Percentiles rank a stretch among this genome's conserved stretches.
phyloP scores from a whole-genome alignment of 1,140 invertebrate species.

The Laodelphax striatellus region DNA sequence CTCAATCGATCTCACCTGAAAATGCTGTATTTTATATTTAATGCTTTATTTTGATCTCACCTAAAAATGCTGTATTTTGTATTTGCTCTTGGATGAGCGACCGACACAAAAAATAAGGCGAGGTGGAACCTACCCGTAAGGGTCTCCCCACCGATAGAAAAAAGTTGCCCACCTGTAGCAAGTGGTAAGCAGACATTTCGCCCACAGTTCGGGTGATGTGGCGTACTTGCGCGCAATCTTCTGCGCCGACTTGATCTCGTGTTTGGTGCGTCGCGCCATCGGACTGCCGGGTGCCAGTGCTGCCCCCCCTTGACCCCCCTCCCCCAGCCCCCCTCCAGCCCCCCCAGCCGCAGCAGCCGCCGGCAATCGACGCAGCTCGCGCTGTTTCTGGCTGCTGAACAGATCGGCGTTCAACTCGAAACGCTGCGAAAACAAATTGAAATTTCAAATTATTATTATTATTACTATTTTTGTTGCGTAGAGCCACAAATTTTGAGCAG shows the following conservation, averaged over 20 bases:
- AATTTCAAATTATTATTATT: too few relatives aligned
- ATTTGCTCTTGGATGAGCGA: too few relatives aligned
- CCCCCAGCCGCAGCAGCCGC: constrained; percentile 22
- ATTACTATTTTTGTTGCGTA: too few relatives aligned
- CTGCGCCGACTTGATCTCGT: constrained; percentile 86
- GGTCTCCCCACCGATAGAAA: too few relatives aligned
- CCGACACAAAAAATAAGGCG: too few relatives aligned
- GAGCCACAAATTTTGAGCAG: too few relatives aligned
- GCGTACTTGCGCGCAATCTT: constrained; percentile 69
- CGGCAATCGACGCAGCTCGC: neutral
- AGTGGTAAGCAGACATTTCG: constrained; percentile 75
- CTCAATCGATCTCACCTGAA: too few relatives aligned
- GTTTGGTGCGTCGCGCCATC: constrained; percentile 83
- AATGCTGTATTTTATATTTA: too few relatives aligned
- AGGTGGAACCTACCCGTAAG: too few relatives aligned
- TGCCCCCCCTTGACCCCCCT: constrained; percentile 21
- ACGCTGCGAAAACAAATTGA: constrained; percentile 30
- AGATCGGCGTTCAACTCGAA: constrained; percentile 43
- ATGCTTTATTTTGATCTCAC: too few relatives aligned
- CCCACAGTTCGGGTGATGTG: constrained; percentile 70
- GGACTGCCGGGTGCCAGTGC: constrained; percentile 80
- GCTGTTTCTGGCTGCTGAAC: too few relatives aligned
- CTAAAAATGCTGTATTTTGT: too few relatives aligned
- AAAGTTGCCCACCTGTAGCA: constrained; percentile 46
- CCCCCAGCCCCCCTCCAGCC: constrained; percentile 7